Conservation (phyloP, 2,888 invertebrate genomes). For the Minunthozetes semirufus region DNA sequence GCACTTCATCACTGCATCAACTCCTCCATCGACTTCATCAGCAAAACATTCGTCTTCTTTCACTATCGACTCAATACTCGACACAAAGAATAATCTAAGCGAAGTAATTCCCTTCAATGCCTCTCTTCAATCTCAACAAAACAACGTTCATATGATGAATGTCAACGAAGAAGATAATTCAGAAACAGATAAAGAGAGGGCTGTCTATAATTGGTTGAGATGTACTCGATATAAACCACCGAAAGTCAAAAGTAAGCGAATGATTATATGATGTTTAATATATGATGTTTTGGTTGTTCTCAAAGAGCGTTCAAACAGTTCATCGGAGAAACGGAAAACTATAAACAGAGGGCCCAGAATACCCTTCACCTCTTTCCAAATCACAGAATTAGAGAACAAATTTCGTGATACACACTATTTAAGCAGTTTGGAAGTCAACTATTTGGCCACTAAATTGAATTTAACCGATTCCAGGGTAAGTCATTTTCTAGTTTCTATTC, state of each 20-base stretch:
- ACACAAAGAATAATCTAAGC: neutral
- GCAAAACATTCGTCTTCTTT: neutral
- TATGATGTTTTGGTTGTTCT: neutral
- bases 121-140: neutral
- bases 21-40: neutral
- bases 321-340: constrained; percentile 12
- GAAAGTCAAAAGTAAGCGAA: constrained; percentile 24
- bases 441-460: constrained; percentile 58
- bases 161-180: neutral
- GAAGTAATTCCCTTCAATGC: neutral
- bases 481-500: neutral
- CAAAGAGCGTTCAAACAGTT: neutral
- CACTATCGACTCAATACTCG: constrained; percentile 21
- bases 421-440: constrained; percentile 61
- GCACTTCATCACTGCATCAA: neutral
- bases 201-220: constrained; percentile 20
- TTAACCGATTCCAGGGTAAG: constrained; percentile 62
- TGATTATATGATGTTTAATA: neutral
- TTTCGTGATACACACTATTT: constrained; percentile 63
- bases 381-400: constrained; percentile 61
- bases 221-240: constrained; percentile 33
- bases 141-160: neutral
- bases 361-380: constrained; percentile 64
- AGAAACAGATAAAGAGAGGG: neutral
- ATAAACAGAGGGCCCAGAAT: constrained; percentile 55